Evolutionary conservation across 1,140 invertebrate species (phyloP), one percentile per base, ranked within the genome.

Genomic region (Aphis craccivora): DNA sequence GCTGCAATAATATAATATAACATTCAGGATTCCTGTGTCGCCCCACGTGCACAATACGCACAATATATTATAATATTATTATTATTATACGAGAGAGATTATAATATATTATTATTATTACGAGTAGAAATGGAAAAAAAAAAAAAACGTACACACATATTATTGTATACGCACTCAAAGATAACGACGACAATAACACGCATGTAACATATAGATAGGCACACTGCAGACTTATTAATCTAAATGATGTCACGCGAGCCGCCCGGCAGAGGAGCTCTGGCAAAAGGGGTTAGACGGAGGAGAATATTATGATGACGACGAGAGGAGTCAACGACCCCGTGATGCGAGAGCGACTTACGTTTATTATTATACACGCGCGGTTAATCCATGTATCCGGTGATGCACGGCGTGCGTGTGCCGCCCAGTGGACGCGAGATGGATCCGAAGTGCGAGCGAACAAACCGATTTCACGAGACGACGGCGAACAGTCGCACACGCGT

Each of bases 341-440:
- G n/a, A n/a, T n/a, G 88, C 60, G 35, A 30, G 35, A 81, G 91
- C 45, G 91, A 92, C 91, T 92, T 92, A 92, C 91, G 76, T 92
- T 92, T 92, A 91, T 92, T 83, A 92, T 92, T 92, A 84, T 92
- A 91, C 91, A 81, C 37, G 76, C n/a, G 76, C n/a, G 48, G 76
- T 92, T 92, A 92, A 92, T 92, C 91, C 91, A 81, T 91, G 45
- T 91, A 91, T 91, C 90, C 90, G 90, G 90, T 25, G 90, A 14
- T 45, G 48, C 48, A 51, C 37, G 30, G 55, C 25, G 67, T 51
- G 76, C 22, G 22, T 92, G 37, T 76, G 40, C 11, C 11, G 55
- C 5, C 11, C 14, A 30, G n/a, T 23, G 45, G 35, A 55, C 37
- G 37, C 37, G 37, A 40, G 37, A 40, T 45, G 45, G 51, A 55